These are phyloP conservation scores for Leptinotarsa lineolata DNA, from an alignment of 1,140 invertebrate species.

Conservation along the genomic window DNA sequence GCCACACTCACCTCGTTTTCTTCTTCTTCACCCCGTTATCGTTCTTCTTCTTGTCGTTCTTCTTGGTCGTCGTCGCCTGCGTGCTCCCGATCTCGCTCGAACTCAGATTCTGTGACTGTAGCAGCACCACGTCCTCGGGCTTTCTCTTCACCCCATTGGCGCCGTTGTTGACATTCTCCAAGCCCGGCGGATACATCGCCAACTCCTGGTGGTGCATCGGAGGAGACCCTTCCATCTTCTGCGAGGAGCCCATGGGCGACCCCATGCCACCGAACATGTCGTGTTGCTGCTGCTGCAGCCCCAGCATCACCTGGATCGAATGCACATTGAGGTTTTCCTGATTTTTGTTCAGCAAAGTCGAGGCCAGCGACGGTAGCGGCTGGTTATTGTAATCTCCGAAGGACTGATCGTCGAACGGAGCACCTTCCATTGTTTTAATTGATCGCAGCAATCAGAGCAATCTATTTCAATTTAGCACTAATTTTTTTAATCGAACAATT, in stretches of 20 bases:
- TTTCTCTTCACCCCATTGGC: slow-evolving; percentile 59
- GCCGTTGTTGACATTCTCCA: slow-evolving; percentile 54
- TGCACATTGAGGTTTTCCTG: slow-evolving; percentile 61
- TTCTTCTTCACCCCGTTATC: slow-evolving; percentile 91
- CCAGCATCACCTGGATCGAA: slow-evolving; percentile 76
- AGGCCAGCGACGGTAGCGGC: slow-evolving; percentile 58
- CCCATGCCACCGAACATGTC: slow-evolving; percentile 56
- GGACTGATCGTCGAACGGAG: slow-evolving; percentile 74
- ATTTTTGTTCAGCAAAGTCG: slow-evolving; percentile 54
- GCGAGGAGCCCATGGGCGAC: slow-evolving; percentile 46
- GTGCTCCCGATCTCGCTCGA: slow-evolving; percentile 49
- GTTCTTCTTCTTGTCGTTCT: slow-evolving; percentile 78
- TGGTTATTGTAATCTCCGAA: slow-evolving; percentile 74
- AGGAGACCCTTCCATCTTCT: slow-evolving; percentile 48
- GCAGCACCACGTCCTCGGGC: slow-evolving; percentile 59
- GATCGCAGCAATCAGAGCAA: slow-evolving; percentile 48
- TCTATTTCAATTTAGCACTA: slow-evolving; percentile 40
- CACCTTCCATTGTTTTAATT: slow-evolving; percentile 66
- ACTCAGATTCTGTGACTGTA: slow-evolving; percentile 56
- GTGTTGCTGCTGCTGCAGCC: slow-evolving; percentile 61
- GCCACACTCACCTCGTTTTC: slow-evolving; percentile 78
- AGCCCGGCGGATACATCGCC: slow-evolving; percentile 47
- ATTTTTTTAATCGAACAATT: slow-evolving; percentile 45
- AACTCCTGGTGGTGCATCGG: slow-evolving; percentile 54
- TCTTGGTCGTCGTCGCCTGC: slow-evolving; percentile 47